Percentiles rank a stretch among this genome's conserved stretches.
Evolutionary conservation across 92 coral and sea anemone species (phyloP).

Genomic region (Virgularia gustaviana): DNA sequence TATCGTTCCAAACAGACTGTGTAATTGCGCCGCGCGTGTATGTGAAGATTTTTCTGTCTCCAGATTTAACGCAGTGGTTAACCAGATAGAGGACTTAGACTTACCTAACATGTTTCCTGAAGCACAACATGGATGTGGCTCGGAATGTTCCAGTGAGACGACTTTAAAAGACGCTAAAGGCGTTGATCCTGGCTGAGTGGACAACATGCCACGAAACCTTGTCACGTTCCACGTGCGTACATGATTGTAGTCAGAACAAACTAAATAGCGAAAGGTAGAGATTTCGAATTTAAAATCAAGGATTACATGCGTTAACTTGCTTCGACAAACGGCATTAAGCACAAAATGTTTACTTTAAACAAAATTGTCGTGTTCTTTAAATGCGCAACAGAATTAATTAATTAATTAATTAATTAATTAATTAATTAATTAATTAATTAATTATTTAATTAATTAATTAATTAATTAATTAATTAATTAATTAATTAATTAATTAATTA

Average conservation of each 20-base stretch:
- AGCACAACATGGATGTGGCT: conserved; percentile 81
- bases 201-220: conserved; percentile 97
- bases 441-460: too few species aligned
- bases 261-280: not conserved
- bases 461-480: too few species aligned
- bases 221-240: conserved; percentile 99
- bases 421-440: too few species aligned
- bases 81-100: not conserved
- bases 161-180: conserved; percentile 98
- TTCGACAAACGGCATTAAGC: too few species aligned
- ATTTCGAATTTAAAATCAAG: not conserved
- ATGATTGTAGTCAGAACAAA: conserved; percentile 89
- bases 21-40: too few species aligned
- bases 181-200: conserved; percentile 99
- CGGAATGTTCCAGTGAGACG: conserved; percentile 86
- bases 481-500: too few species aligned
- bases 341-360: too few species aligned
- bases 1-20: not conserved
- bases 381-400: too few species aligned
- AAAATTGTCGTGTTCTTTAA: too few species aligned
- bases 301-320: too few species aligned
- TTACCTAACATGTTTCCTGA: conserved; percentile 89
- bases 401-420: too few species aligned
- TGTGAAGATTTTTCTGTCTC: not conserved
- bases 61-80: too few species aligned